Evolutionary conservation across 1,140 invertebrate genomes (phyloP), one percentile per base, ranked within the genome.

Genomic region (Bradysia coprophila): DNA sequence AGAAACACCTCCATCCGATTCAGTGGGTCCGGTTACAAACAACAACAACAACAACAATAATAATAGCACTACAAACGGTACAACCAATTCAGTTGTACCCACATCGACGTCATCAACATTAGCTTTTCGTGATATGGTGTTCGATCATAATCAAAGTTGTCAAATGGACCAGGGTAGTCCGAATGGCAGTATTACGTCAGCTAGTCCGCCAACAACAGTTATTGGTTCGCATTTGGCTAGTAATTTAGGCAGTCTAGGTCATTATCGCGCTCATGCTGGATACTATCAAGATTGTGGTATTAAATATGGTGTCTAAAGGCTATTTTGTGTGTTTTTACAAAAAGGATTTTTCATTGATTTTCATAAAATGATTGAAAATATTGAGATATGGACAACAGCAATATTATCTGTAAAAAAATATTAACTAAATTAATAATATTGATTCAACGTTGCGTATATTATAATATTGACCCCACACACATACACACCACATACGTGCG

Each of bases 261-360:
- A 60, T 38, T 59, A 61, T 45, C 43, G 55, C n/a, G 51, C 56
- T 4, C 57, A 59, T 43, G 54, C 57, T 41, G 55, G 57, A 1
- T 56, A 60, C 41, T 61, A 61, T 40, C 58, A 61, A 49, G 58
- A 61, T 38, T 61, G 60, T 41, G 58, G 58, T 38, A 61, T 61
- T 42, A 61, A 61, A 45, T 61, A 61, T 45, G 55, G 58, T 20
- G 58, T 60, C 44, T 61, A 59, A 22, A 34, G n/a, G n/a, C n/a
- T n/a, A n/a, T n/a, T n/a, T n/a, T n/a, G n/a, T n/a, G n/a, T n/a
- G n/a, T n/a, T 21, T 38, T n/a, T n/a, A n/a, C n/a, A n/a, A n/a
- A n/a, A n/a, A n/a, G n/a, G n/a, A n/a, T n/a, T n/a, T n/a, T n/a
- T n/a, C n/a, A n/a, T n/a, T n/a, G n/a, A n/a, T n/a, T n/a, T n/a